Evolutionary conservation across 2,888 invertebrate genomes (phyloP), one percentile per base, ranked within the genome.

Genomic region (Ctena decussata): DNA sequence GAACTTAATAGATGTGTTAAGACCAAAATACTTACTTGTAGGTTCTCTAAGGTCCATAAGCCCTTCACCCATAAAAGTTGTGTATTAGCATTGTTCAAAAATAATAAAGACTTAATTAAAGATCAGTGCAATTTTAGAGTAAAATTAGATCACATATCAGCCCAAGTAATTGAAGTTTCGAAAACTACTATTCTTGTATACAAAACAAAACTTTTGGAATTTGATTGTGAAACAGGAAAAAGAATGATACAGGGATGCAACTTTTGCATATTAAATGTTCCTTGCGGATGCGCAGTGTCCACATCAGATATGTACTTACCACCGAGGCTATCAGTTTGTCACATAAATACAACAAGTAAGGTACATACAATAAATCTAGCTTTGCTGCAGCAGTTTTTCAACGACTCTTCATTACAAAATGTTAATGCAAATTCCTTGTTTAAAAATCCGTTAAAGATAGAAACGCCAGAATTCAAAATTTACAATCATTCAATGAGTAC

Each of bases 391-490:
- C 60, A 80, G 12, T 73, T 74, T 53, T 78, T 78, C 30, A 78
- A 78, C 71, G 78, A 78, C 46, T 30, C 78, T 21, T n/a, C 46
- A 1, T 35, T 80, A 39, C 15, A 75, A 37, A 57, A 60, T n/a
- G 44, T 80, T 46, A 44, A 73, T n/a, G 74, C 65, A 46, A 80
- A 80, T 37, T 41, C 46, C 8, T 27, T 80, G 8, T 80, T 74
- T 80, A 37, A 74, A 60, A 80, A 30, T 18, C 80, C 74, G 44
- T n/a, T 74, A 37, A 21, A 77, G 24, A n/a, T 82, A 6, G 46
- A 71, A 65, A 32, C 84, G 0, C 83, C 87, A 57, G 12, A 77
- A 21, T 82, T 87, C 44, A 77, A 81, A 60, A 35, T 86, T 70
- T 81, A 76, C 27, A 81, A 76, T 71, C 81, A 81, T 70, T 32